Evolutionary conservation across 92 coral and sea anemone genomes (phyloP), one percentile per base, ranked within the genome.

Genomic region (Plumapathes pennacea): DNA sequence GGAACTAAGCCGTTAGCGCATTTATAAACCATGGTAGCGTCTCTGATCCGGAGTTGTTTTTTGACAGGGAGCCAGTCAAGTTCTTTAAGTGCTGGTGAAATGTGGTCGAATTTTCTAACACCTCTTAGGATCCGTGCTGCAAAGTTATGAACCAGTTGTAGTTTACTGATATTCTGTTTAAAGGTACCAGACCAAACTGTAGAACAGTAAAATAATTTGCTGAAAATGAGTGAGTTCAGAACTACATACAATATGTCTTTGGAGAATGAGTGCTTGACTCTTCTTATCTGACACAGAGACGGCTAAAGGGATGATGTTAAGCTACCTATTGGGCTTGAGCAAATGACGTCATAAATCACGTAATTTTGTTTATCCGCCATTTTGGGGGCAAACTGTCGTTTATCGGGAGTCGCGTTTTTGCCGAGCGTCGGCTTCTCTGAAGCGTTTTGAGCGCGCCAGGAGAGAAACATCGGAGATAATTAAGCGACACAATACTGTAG

Each of bases 121-220:
- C 69, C 76, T 12, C 50, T 63, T 12, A 76, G 17, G 20, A 67
- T 50, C 52, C 62, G 10, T 5, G 82, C 74, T 22, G 82, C 82
- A 64, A 74, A 74, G 41, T 74, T 74, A 19, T 64, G 74, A 39
- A 74, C 41, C 10, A 51, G 72, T 45, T 74, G 67, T n/a, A 64
- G 64, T 44, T 74, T 73, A 17, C 43, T 23, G 32, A 62, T 62
- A 47, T 63, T 73, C 37, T 17, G 55, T 47, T 74, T 65, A 8
- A 58, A 30, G 30, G 82, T 75, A 29, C 82, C 82, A 21, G 80
- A 50, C 73, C 46, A 72, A 21, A 72, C 61, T 7, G 64, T 46
- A 13, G 80, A 63, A 38, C 73, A 43, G 41, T 55, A 55, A 43
- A 51, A 39, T 30, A 50, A 21, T 42, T 69, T 57, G 21, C 44